These are phyloP conservation scores for Drosophila gaucha DNA, from an alignment of 2,888 invertebrate species.

Conservation along the genomic window DNA sequence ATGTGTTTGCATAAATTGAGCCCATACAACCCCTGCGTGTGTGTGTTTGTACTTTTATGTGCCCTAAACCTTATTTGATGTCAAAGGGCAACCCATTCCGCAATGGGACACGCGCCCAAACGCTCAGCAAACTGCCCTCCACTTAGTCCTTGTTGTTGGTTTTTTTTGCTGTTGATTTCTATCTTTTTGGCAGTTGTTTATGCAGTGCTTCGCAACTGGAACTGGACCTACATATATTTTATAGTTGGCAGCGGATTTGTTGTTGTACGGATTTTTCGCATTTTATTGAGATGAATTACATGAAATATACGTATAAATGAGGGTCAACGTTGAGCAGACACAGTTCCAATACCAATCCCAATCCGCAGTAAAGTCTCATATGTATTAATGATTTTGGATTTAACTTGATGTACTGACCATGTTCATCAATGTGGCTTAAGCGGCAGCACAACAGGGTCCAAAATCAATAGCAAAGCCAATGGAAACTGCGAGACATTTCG, in stretches of 20 bases:
- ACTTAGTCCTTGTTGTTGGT: constrained; percentile 12
- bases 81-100: constrained; percentile 61
- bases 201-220: constrained; percentile 44
- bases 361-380: constrained; percentile 35
- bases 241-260: constrained; percentile 64
- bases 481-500: constrained; percentile 21
- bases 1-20: constrained; percentile 60
- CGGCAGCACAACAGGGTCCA: constrained; percentile 4
- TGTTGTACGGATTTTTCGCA: constrained; percentile 56
- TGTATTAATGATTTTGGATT: constrained; percentile 77
- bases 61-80: constrained; percentile 45
- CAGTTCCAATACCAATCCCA: not conserved
- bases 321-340: constrained; percentile 56
- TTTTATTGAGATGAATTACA: constrained; percentile 80
- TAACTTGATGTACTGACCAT: constrained; percentile 63
- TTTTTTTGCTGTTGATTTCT: constrained; percentile 35
- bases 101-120: constrained; percentile 71
- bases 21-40: constrained; percentile 34
- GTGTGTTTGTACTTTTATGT: constrained; percentile 19
- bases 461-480: constrained; percentile 36
- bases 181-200: constrained; percentile 63
- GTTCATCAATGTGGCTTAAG: constrained; percentile 69
- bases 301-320: constrained; percentile 65
- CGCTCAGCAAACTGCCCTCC: constrained; percentile 27
- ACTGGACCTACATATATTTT: constrained; percentile 57